These are phyloP conservation scores for Margaritifera margaritifera DNA, from an alignment of 2,888 invertebrate genomes.

Conservation along the genomic window DNA sequence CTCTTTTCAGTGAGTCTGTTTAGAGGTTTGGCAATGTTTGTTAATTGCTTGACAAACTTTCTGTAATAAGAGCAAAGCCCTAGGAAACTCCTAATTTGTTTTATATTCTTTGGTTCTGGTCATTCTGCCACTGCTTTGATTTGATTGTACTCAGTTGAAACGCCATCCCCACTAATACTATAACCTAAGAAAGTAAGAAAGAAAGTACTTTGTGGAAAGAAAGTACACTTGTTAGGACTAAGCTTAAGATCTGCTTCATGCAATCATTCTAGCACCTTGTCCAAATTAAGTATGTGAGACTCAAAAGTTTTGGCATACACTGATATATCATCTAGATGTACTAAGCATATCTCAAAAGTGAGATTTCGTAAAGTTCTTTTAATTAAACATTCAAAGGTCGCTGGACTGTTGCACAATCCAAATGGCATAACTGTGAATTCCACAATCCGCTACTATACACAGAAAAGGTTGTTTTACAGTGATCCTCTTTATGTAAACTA, in stretches of 20 bases:
- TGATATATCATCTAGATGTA: constrained; percentile 22
- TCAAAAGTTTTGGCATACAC: constrained; percentile 17
- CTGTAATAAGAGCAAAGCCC: too few relatives aligned
- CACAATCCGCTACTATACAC: too few relatives aligned
- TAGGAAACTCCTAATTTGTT: not conserved
- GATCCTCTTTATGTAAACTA: too few relatives aligned
- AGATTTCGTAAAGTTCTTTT: too few relatives aligned
- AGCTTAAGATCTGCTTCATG: not conserved
- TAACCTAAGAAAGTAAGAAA: constrained; percentile 6
- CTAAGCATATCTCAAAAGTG: not conserved
- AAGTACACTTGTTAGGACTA: not conserved
- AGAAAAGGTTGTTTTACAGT: too few relatives aligned
- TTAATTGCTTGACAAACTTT: constrained; percentile 8
- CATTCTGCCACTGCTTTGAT: constrained; percentile 1
- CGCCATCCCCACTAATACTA: not conserved
- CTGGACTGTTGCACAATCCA: too few relatives aligned
- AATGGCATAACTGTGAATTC: too few relatives aligned
- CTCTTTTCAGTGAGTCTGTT: constrained; percentile 19
- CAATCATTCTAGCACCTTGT: constrained; percentile 18
- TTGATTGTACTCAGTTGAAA: not conserved
- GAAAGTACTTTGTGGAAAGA: not conserved
- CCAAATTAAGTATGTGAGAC: constrained; percentile 8
- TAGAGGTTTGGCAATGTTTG: constrained; percentile 27
- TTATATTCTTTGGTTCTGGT: constrained; percentile 3
- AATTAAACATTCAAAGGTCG: too few relatives aligned